These are phyloP conservation scores for Oscheius sp. DNA, from an alignment of 2,888 invertebrate genomes.

Conservation along the genomic window DNA sequence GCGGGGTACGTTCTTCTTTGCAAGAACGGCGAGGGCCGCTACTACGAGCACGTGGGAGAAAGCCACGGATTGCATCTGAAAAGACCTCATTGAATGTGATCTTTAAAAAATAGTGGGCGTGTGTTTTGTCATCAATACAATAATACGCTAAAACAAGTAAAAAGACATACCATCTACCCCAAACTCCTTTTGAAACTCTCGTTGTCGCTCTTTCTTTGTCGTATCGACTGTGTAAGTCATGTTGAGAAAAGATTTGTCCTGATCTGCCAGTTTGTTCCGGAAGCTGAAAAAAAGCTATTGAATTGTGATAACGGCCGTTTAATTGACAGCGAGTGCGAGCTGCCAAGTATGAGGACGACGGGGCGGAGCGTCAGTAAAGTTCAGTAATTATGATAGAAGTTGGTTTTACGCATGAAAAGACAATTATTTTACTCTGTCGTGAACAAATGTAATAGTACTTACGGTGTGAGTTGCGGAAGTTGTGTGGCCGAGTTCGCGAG, in stretches of 20 bases:
- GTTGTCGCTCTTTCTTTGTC: conserved; percentile 43
- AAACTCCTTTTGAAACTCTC: conserved; percentile 48
- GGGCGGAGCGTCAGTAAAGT: conserved; percentile 17
- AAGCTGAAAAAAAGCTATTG: conserved; percentile 29
- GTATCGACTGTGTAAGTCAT: conserved; percentile 52
- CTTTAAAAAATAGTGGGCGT: not conserved
- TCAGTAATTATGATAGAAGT: not conserved
- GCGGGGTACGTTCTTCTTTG: conserved; percentile 12
- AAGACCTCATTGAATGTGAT: not conserved
- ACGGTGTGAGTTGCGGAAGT: conserved; percentile 27
- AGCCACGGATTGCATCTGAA: conserved; percentile 57
- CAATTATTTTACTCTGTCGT: not conserved
- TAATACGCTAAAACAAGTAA: not conserved
- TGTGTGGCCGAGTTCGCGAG: not conserved
- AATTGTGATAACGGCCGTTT: not conserved
- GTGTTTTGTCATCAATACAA: not conserved
- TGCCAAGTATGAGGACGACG: not conserved
- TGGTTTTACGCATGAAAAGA: not conserved
- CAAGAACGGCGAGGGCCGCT: conserved; percentile 46
- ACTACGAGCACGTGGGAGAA: conserved; percentile 51
- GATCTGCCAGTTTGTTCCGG: conserved; percentile 50
- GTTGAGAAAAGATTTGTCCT: conserved; percentile 53
- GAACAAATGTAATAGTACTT: conserved; percentile 8
- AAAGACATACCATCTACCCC: conserved; percentile 15
- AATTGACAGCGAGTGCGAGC: conserved; percentile 17